Evolutionary conservation across 2,888 invertebrate species (phyloP), one percentile per base, ranked within the genome.

Genomic region (Loripinus fragilis): DNA sequence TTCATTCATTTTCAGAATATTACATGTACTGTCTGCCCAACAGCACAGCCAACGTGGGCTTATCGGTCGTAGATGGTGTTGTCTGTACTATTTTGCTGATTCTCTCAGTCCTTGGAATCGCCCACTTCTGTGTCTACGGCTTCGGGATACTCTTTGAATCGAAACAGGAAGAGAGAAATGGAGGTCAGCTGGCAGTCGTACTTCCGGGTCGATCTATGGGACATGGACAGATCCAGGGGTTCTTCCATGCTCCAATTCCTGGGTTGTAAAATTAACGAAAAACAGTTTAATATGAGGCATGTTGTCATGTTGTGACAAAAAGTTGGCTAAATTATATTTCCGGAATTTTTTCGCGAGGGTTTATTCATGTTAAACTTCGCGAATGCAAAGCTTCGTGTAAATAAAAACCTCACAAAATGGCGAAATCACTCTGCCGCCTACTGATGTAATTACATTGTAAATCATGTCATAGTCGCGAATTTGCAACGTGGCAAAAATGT

Each of bases 1-100:
- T n/a, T 41, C 15, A 5, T 48, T 48, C 5, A 5, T 30, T 75
- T 72, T 55, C 76, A 81, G 81, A 81, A 10, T 81, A 78, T 50
- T 81, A 67, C 50, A 74, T 74, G 50, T 64, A 75, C 10, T 81
- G 81, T 25, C 48, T 81, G 67, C 81, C 81, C 1, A 81, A 81
- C 76, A 81, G 67, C 33, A 72, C 66, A 30, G 78, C 81, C n/a
- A 81, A 78, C 35, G 73, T 81, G 5, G 73, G 78, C 12, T 50
- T 81, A 20, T 81, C 81, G 7, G 23, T 81, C 38, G 76, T 78
- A 10, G 79, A 81, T 30, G 76, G 76, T n/a, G 52, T 81, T 48
- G 76, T 79, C n/a, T 84, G 84, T 48, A 66, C 79, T 5, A 77
- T 84, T 17, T 72, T 81, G 30, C 66, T 81, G 8, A 23, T 79